phyloP scores from a whole-genome alignment of 2,113 vertebrate species.

The Barbus barbus region DNA sequence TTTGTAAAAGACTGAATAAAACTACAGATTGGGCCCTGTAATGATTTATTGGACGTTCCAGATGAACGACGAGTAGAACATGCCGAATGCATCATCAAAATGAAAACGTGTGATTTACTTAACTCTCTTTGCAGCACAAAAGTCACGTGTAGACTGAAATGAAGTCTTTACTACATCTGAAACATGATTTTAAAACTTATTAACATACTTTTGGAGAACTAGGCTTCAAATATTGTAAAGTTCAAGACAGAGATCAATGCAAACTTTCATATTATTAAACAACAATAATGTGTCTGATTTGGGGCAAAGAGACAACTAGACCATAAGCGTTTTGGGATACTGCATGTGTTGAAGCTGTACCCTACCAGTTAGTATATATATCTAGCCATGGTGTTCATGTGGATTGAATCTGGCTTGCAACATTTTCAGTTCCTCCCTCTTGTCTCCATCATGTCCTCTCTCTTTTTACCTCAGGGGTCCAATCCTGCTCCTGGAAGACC shows the following conservation, averaged over 20 bases:
- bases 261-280: background rate
- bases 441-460: background rate
- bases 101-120: slow-evolving; percentile 32
- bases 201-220: background rate
- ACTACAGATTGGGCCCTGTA: background rate
- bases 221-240: background rate
- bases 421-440: background rate
- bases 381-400: background rate
- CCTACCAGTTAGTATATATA: background rate
- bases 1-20: slow-evolving; percentile 11
- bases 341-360: background rate
- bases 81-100: slow-evolving; percentile 15
- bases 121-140: slow-evolving; percentile 8
- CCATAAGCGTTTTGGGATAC: background rate
- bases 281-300: background rate
- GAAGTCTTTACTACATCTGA: slow-evolving; percentile 5
- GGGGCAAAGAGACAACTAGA: background rate
- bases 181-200: background rate
- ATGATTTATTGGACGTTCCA: slow-evolving; percentile 20
- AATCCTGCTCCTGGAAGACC: too few relatives aligned
- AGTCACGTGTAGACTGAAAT: slow-evolving; percentile 12
- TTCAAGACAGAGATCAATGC: background rate
- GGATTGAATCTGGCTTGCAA: background rate
- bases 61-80: slow-evolving; percentile 21
- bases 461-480: background rate